Evolutionary conservation across 2,888 invertebrate genomes (phyloP), one percentile per base, ranked within the genome.

Genomic region (Trichopria drosophilae): DNA sequence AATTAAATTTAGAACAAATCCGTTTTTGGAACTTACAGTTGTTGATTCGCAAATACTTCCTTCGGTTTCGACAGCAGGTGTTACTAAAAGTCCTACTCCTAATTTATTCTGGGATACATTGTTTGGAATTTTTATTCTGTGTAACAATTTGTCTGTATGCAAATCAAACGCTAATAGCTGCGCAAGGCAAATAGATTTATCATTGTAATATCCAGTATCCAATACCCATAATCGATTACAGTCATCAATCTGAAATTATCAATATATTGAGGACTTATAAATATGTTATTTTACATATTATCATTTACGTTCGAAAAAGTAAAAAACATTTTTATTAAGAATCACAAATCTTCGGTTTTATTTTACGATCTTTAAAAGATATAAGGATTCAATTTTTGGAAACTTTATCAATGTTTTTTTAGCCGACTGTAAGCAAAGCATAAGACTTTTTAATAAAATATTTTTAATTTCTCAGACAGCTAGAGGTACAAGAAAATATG

Each of bases 91-190:
- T n/a, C 68, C 64, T 0, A 39, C 45, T 0, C 47, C 58, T 6
- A 47, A 50, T 13, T 28, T 12, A 39, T 64, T 62, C 4, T 12
- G 13, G 2, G 67, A 51, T 0, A 62, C 4, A 0, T 59, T 6
- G 0, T 40, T 4, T 1, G 67, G 60, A 35, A 72, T 66, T 7
- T 5, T 32, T 1, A 61, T n/a, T 16, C 37, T 51, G 6, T 62
- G 62, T 16, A 76, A 41, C 23, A 77, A 53, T 19, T 49, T 45
- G 46, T 77, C 68, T 0, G 79, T 83, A 34, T 67, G 66, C 40
- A 89, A 72, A 71, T 88, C 84, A 63, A 88, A 87, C 1, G 85
- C 83, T 0, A 89, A 72, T 6, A 90, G 71, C 69, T 90, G 86
- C 0, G 90, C 85, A 0, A 82, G 80, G 61, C 90, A 90, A 18